phyloP scores from a whole-genome alignment of 37 sponge, comb jelly and placozoan genomes.

The Chondrilla cf. caribensis region DNA sequence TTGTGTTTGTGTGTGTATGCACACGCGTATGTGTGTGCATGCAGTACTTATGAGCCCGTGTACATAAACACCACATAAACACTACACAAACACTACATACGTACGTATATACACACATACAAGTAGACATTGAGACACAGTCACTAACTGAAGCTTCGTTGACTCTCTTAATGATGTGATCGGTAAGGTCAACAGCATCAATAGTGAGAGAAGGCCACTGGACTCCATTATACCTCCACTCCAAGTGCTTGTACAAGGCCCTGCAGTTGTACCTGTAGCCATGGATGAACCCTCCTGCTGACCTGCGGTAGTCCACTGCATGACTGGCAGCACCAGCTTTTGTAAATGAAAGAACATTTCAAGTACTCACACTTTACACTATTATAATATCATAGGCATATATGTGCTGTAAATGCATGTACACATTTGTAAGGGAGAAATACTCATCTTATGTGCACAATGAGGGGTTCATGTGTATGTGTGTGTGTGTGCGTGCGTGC shows the following conservation, averaged over 20 bases:
- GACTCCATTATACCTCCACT: constrained; percentile 76
- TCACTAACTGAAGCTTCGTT: constrained; percentile 91
- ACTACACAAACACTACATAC: background rate
- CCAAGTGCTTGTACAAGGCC: constrained; percentile 70
- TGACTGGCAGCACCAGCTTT: constrained; percentile 80
- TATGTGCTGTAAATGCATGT: too few relatives aligned
- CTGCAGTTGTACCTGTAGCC: constrained; percentile 93
- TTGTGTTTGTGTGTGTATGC: too few relatives aligned
- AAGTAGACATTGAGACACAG: background rate
- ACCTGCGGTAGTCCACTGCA: constrained; percentile 74
- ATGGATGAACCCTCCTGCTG: constrained; percentile 98
- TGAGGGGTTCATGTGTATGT: too few relatives aligned
- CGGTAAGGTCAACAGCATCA: constrained; percentile 39
- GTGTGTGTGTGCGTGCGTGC: background rate
- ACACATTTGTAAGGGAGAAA: too few relatives aligned
- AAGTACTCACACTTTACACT: too few relatives aligned
- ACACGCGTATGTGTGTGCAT: too few relatives aligned
- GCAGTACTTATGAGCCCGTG: too few relatives aligned
- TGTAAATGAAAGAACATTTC: background rate
- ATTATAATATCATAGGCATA: too few relatives aligned
- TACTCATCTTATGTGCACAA: too few relatives aligned
- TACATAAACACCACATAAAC: too few relatives aligned
- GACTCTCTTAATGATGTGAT: constrained; percentile 74
- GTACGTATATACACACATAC: too few relatives aligned
- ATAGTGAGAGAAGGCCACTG: constrained; percentile 84